Evolutionary conservation across 2,888 invertebrate species (phyloP).

Genomic region (Tenthredo amoena): DNA sequence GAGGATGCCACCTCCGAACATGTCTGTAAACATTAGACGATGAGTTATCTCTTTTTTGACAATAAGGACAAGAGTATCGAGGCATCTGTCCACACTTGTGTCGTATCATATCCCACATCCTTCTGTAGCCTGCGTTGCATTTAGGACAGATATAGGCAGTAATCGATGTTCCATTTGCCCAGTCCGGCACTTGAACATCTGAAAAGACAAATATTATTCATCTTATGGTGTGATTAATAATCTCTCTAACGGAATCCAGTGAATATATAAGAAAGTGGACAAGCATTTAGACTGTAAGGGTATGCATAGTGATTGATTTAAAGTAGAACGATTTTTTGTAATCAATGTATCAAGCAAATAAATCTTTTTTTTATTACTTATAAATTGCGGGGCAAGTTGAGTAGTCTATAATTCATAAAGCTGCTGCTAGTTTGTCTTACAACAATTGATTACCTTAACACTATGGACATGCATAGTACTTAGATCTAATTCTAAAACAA

Average conservation of each 20-base stretch:
- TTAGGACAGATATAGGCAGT: conserved; percentile 71
- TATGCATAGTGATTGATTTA: neutral
- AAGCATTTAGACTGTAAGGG: neutral
- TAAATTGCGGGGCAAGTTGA: neutral
- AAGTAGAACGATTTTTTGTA: neutral
- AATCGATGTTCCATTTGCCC: conserved; percentile 55
- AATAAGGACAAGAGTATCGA: conserved; percentile 77
- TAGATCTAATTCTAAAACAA: conserved; percentile 35
- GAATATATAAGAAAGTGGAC: neutral
- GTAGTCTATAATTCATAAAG: neutral
- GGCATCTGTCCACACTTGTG: conserved; percentile 77
- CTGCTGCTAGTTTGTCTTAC: neutral
- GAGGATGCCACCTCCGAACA: conserved; percentile 75
- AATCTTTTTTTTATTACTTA: neutral
- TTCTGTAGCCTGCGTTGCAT: conserved; percentile 73
- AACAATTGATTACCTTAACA: conserved; percentile 13
- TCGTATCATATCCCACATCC: conserved; percentile 74
- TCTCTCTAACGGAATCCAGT: conserved; percentile 9
- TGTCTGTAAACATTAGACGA: conserved; percentile 76
- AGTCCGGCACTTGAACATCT: conserved; percentile 69
- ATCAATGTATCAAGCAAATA: neutral
- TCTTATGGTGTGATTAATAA: conserved; percentile 12
- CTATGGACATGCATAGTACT: conserved; percentile 27
- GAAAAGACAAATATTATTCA: conserved; percentile 52
- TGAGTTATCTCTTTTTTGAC: conserved; percentile 76